phyloP scores from a whole-genome alignment of 2,797 vertebrate genomes.

The Argyrosomus regius region DNA sequence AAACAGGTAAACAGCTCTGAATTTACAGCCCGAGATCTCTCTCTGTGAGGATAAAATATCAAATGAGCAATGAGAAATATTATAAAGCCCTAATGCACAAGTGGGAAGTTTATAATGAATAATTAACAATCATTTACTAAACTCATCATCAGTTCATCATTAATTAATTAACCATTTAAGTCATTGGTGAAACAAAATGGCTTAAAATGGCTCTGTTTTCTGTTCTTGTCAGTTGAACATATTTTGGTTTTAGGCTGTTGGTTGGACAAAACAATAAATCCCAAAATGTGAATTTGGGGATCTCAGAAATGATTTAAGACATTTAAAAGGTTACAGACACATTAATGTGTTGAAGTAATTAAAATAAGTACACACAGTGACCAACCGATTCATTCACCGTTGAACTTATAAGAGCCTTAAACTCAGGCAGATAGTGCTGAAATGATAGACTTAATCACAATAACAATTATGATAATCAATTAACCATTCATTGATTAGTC shows the following conservation, averaged over 20 bases:
- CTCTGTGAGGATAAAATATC: neutral
- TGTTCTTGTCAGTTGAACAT: neutral
- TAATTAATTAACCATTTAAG: neutral
- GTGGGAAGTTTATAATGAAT: neutral
- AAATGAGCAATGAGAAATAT: neutral
- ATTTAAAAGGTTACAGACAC: neutral
- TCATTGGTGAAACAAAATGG: neutral
- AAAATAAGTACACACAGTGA: too few relatives aligned
- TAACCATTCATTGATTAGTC: neutral
- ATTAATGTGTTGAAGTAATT: too few relatives aligned
- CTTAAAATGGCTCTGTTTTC: neutral
- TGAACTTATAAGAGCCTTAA: too few relatives aligned
- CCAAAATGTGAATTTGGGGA: too few relatives aligned
- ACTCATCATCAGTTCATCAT: neutral
- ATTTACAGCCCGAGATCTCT: neutral
- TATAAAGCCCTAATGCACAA: neutral
- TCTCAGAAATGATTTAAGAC: too few relatives aligned
- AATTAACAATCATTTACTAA: neutral
- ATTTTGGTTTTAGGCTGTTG: neutral
- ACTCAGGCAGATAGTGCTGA: too few relatives aligned
- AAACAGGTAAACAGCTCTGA: neutral
- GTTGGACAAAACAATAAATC: too few relatives aligned
- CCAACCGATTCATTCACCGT: too few relatives aligned
- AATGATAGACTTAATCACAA: neutral
- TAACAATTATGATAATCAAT: neutral